Conservation (phyloP, 2,888 invertebrate species). For the Vandiemenella viatica region DNA sequence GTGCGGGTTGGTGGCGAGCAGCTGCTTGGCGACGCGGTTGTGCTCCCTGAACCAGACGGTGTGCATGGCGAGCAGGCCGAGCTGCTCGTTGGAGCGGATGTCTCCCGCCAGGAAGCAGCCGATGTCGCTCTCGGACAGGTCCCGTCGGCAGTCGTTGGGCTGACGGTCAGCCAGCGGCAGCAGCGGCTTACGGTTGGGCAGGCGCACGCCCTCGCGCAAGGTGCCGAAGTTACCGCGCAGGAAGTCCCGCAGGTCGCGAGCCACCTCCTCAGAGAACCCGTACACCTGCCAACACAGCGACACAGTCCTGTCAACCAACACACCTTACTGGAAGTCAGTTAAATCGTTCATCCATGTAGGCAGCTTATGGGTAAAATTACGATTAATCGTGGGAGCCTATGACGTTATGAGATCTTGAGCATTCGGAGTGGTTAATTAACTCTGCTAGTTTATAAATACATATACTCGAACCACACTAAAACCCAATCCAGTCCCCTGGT, state of each 20-base stretch:
- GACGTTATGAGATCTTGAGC: no score
- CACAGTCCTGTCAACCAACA: no score
- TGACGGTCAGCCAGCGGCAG: constrained; percentile 78
- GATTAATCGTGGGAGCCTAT: no score
- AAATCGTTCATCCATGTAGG: no score
- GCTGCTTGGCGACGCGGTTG: constrained; percentile 68
- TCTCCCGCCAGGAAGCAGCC: constrained; percentile 95
- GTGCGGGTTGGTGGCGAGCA: constrained; percentile 69
- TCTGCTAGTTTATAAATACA: no score
- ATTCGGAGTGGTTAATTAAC: no score
- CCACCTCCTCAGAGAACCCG: constrained; percentile 71
- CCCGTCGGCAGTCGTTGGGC: constrained; percentile 84
- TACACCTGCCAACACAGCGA: no score
- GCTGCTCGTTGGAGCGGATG: constrained; percentile 84
- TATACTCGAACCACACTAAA: no score
- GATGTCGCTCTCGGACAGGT: constrained; percentile 69
- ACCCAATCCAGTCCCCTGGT: no score
- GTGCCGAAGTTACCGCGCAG: constrained; percentile 61
- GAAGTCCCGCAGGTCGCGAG: constrained; percentile 66
- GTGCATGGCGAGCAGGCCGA: constrained; percentile 25
- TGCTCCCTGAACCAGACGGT: constrained; percentile 68
- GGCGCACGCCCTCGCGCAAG: constrained; percentile 57
- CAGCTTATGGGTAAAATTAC: no score
- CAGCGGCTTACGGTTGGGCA: constrained; percentile 65
- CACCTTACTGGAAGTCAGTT: no score